These are phyloP conservation scores for Protonemura montana DNA, from an alignment of 2,888 invertebrate genomes.

Conservation along the genomic window DNA sequence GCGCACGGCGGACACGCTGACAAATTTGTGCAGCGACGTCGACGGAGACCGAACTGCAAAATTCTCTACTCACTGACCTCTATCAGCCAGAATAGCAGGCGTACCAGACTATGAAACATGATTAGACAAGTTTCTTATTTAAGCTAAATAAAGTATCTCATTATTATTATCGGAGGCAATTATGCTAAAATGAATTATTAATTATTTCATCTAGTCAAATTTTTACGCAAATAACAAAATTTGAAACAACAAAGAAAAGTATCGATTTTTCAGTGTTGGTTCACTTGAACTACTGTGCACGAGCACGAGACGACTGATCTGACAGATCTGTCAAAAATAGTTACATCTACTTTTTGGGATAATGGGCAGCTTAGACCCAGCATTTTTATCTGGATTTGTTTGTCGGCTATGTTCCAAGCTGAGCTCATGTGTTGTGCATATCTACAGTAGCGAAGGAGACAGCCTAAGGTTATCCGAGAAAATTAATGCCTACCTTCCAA, in stretches of 20 bases:
- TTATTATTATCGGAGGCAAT: background rate
- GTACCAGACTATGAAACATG: background rate
- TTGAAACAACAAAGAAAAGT: background rate
- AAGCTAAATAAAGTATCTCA: background rate
- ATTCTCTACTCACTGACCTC: background rate
- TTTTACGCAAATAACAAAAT: background rate
- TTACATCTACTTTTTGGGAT: background rate
- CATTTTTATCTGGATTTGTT: slow-evolving; percentile 82
- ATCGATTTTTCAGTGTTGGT: background rate
- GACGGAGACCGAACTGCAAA: background rate
- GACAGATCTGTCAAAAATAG: background rate
- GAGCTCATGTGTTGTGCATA: slow-evolving; percentile 83
- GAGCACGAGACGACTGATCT: background rate
- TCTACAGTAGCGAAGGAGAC: slow-evolving; percentile 81
- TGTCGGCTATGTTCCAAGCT: slow-evolving; percentile 87
- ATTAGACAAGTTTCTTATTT: background rate
- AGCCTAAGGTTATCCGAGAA: slow-evolving; percentile 78
- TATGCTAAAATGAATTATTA: background rate
- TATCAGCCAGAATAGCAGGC: background rate
- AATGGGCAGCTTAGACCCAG: slow-evolving; percentile 85
- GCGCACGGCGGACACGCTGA: background rate
- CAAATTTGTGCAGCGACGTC: background rate
- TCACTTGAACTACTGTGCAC: background rate
- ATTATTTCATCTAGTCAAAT: background rate
- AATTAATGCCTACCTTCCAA: slow-evolving; percentile 81